Base-by-base conservation (phyloP, 2,797 vertebrate genomes). In the Enteromius viviparus region DNA sequence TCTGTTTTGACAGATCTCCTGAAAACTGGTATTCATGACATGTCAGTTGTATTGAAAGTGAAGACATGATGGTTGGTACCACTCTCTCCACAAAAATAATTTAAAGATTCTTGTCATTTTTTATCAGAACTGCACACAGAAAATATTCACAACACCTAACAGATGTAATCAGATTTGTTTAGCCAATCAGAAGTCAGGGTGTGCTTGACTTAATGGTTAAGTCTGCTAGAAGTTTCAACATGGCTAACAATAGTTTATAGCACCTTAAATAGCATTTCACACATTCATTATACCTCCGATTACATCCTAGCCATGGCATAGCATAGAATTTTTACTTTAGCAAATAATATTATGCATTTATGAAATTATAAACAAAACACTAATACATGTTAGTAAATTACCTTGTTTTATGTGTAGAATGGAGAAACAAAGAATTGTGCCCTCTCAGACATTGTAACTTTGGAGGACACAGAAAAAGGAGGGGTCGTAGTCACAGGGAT, bases 21-120 rank as follows among this genome's bases (percentile, higher is more conserved):
- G 42, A 80, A 80, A 76, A 80, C 42, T 17, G 66, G 15, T 60
- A 84, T 90, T 49, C 34, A 21, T 89, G 90, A 90, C 85, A 93
- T 92, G 91, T 83, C 89, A 88, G 85, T 85, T 89, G 78, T 93
- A 89, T 58, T 60, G 70, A 91, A 89, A 81, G 9, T 21, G 55
- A 60, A 79, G n/a, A 85, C 85, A 93, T 64, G 2, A 94, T 93
- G 94, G 94, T 94, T 86, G 87, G 92, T 87, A 37, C 7, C 34
- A 11, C 53, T 51, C 14, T 75, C 1, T 15, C 12, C 9, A 55
- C 34, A 77, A 70, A 42, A 78, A 32, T 6, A 51, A 29, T 51
- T 51, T 14, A 37, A 37, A 37, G 11, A 12, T 51, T 19, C 17
- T 29, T 32, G 42, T 72, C 1, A 71, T 49, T 72, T 51, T 42